These are phyloP conservation scores for Enoplosus armatus DNA, from an alignment of 2,797 vertebrate genomes.

Conservation along the genomic window DNA sequence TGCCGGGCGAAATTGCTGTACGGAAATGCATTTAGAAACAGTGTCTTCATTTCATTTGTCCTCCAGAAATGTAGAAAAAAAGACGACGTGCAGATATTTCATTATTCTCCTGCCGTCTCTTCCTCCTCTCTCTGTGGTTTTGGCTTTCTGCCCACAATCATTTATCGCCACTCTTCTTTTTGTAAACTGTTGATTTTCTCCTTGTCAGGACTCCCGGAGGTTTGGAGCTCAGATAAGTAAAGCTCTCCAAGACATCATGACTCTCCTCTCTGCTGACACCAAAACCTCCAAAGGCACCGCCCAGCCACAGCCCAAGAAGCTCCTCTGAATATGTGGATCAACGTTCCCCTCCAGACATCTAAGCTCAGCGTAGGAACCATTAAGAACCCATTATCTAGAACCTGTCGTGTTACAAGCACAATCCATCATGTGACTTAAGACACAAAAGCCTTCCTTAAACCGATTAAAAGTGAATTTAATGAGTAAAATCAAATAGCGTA, in stretches of 20 bases:
- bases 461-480: not conserved
- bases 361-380: not conserved
- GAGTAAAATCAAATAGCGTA: not conserved
- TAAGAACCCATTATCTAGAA: not conserved
- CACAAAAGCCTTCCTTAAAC: not conserved
- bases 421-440: not conserved
- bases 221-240: slow-evolving; percentile 88
- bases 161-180: not conserved
- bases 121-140: not conserved
- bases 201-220: slow-evolving; percentile 81
- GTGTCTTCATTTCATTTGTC: no score
- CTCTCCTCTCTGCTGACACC: slow-evolving; percentile 78
- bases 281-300: slow-evolving; percentile 45
- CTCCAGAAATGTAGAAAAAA: no score
- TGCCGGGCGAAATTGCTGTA: no score
- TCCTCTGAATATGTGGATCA: slow-evolving; percentile 29
- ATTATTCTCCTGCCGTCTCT: no score
- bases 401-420: no score
- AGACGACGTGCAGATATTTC: no score
- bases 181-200: not conserved
- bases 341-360: not conserved
- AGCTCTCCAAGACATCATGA: slow-evolving; percentile 86
- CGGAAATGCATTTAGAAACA: no score
- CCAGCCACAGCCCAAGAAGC: slow-evolving; percentile 63
- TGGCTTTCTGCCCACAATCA: no score